phyloP scores from a whole-genome alignment of 1,140 invertebrate species.

The Battus philenor region DNA sequence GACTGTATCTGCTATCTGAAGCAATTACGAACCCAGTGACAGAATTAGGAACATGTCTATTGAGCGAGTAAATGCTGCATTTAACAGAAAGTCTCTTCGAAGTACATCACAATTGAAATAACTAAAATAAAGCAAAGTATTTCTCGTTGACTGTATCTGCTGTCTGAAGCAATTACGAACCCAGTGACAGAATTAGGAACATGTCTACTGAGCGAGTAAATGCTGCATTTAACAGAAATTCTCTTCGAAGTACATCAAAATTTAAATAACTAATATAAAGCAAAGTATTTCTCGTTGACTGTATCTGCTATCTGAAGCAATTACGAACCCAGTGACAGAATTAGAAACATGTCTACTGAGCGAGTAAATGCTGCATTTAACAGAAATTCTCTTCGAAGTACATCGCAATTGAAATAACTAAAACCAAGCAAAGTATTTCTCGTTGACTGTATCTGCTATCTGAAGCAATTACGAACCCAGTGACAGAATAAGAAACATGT shows the following conservation, averaged over 20 bases:
- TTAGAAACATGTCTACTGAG: constrained; percentile 23
- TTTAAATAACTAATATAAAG: constrained; percentile 3
- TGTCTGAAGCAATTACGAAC: constrained; percentile 22
- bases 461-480: constrained; percentile 26
- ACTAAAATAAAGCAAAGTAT: not conserved
- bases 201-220: constrained; percentile 26
- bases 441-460: constrained; percentile 4
- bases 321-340: constrained; percentile 31
- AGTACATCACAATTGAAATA: too few relatives aligned
- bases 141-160: not conserved
- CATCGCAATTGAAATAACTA: not conserved
- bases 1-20: constrained; percentile 8
- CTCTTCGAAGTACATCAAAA: too few relatives aligned
- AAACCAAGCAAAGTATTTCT: not conserved
- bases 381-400: too few relatives aligned
- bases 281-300: constrained; percentile 19
- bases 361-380: constrained; percentile 19
- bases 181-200: constrained; percentile 35
- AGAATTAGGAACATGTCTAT: constrained; percentile 23
- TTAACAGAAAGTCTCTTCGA: too few relatives aligned
- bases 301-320: constrained; percentile 2
- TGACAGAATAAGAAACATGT: constrained; percentile 31
- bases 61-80: constrained; percentile 13
- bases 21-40: constrained; percentile 33
- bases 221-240: constrained; percentile 6